Evolutionary conservation across 1,140 invertebrate species (phyloP), one percentile per base, ranked within the genome.

Genomic region (Drosophila bocki): DNA sequence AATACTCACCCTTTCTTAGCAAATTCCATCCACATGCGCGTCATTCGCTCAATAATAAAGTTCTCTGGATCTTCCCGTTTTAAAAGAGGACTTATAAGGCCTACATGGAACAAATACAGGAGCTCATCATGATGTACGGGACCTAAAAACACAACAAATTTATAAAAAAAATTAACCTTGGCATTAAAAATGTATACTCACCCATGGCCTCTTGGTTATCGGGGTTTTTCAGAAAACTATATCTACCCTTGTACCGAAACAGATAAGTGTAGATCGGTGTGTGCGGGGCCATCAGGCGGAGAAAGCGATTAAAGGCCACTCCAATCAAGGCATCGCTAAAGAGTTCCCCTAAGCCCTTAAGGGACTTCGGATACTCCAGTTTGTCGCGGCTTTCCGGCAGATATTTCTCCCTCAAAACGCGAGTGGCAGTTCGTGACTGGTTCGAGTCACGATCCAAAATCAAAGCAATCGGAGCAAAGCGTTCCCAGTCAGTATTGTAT

Each of bases 81-180:
- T 6, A 94, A 93, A 11, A 86, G 64, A 0, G 93, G 93, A 22
- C 93, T 88, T 4, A 91, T 8, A 2, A 85, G 65, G 0, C 92
- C 91, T 4, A 93, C 93, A 60, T 93, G 93, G 69, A 95, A 95
- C n/a, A 95, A 61, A 76, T 96, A 95, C 35, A 95, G 91, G 3
- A 95, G 90, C 72, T 96, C 95, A 75, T 95, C 95, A 63, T 94
- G 93, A 78, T 95, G 95, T 5, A 93, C 93, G 3, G 94, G 93
- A 6, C 95, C 95, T 95, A 48, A 0, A 57, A 42, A 13, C 15
- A 22, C 17, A 42, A 39, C 0, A 44, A 13, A 7, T 11, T 29
- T n/a, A 7, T 33, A 0, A 5, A 68, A 1, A 7, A 13, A 0
- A 19, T 15, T 15, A 26, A 13, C 11, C 11, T 26, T 19, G 0